These are phyloP conservation scores for Corvus cornix DNA, from an alignment of 2,113 vertebrate genomes.

Conservation along the genomic window DNA sequence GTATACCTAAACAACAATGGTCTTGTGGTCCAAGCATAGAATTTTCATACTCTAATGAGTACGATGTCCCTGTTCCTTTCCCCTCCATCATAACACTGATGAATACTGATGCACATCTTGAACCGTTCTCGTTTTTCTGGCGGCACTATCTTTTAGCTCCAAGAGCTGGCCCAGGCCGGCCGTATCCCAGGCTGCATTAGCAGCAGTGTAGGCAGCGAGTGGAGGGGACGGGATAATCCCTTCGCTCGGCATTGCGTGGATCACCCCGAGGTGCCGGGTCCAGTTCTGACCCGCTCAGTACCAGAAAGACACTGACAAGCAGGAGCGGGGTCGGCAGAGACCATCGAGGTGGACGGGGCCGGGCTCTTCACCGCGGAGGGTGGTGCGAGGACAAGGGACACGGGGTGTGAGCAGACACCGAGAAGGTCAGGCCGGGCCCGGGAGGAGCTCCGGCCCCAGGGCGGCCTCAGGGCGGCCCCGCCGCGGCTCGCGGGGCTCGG, in stretches of 20 bases:
- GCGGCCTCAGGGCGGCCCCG: too few relatives aligned
- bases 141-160: rapidly evolving
- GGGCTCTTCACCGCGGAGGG: rapidly evolving
- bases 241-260: neutral
- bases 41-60: neutral
- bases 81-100: too few relatives aligned
- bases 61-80: neutral
- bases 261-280: rapidly evolving
- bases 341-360: rapidly evolving
- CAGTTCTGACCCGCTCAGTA: rapidly evolving
- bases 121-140: rapidly evolving
- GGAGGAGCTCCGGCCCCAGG: too few relatives aligned
- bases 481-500: too few relatives aligned
- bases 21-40: rapidly evolving
- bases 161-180: rapidly evolving
- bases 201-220: rapidly evolving
- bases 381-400: neutral
- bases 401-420: rapidly evolving
- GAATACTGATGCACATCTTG: rapidly evolving
- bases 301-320: rapidly evolving
- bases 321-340: neutral
- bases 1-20: neutral
- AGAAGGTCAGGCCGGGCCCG: rapidly evolving
- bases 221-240: neutral
- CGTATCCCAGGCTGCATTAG: rapidly evolving